Conservation (phyloP, 2,113 vertebrate species). For the Charadrius vociferus region DNA sequence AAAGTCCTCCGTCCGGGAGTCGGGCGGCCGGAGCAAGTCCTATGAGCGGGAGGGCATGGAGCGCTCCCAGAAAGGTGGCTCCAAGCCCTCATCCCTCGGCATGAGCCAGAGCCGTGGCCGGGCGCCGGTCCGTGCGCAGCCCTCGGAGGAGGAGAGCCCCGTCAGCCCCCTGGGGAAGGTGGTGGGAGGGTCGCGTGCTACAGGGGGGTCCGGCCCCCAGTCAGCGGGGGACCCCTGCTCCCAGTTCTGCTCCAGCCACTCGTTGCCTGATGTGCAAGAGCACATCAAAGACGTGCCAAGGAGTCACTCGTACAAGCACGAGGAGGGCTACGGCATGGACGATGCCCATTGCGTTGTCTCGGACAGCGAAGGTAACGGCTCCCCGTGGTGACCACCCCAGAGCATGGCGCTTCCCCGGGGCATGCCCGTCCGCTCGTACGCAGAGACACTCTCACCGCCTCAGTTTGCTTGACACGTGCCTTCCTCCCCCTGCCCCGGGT, state of each 20-base stretch:
- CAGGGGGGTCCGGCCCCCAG: constrained; percentile 78
- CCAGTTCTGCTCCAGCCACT: constrained; percentile 97
- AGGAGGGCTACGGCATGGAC: constrained; percentile 95
- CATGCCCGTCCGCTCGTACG: constrained; percentile 38
- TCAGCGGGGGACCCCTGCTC: constrained; percentile 83
- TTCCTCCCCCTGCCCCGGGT: constrained; percentile 49
- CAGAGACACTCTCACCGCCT: constrained; percentile 67
- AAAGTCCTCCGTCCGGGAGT: constrained; percentile 86
- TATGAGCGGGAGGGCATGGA: constrained; percentile 91
- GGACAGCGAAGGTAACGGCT: constrained; percentile 98
- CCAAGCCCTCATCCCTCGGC: constrained; percentile 78
- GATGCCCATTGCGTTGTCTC: constrained; percentile 99
- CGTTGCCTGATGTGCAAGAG: constrained; percentile 97
- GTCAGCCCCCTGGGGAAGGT: constrained; percentile 91
- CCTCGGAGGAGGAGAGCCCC: constrained; percentile 95
- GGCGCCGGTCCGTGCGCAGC: constrained; percentile 88
- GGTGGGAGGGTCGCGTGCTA: constrained; percentile 81
- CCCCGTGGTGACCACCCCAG: constrained; percentile 83
- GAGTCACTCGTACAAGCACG: constrained; percentile 94
- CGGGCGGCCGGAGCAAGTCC: constrained; percentile 87
- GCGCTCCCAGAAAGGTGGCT: constrained; percentile 84
- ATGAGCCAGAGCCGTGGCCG: constrained; percentile 84
- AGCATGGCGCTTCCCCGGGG: constrained; percentile 65
- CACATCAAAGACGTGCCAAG: constrained; percentile 93
- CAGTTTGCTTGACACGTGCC: constrained; percentile 74